Conservation (phyloP, 2,888 invertebrate genomes). For the Branchipolynoe longqiensis region DNA sequence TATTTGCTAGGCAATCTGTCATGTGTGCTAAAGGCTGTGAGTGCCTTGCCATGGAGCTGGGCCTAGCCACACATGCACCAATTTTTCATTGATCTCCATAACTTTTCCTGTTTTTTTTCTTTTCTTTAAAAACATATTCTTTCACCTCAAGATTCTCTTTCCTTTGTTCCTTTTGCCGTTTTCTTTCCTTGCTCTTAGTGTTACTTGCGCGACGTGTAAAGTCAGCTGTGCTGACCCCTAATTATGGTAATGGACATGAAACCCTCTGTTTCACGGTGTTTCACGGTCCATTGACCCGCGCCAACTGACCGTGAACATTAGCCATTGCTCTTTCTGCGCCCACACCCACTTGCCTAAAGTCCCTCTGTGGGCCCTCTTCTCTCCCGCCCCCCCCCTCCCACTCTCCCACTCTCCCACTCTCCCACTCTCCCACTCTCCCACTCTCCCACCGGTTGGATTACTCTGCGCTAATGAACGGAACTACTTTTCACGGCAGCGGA, state of each 20-base stretch:
- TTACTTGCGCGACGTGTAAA: background rate
- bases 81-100: too few relatives aligned
- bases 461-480: conserved; percentile 49
- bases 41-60: too few relatives aligned
- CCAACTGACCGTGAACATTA: conserved; percentile 10
- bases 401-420: too few relatives aligned
- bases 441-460: conserved; percentile 32
- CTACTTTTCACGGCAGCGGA: conserved; percentile 5
- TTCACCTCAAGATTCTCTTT: too few relatives aligned
- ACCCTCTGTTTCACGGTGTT: conserved; percentile 25
- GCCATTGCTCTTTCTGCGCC: background rate
- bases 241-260: conserved; percentile 55
- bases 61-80: too few relatives aligned
- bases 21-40: too few relatives aligned
- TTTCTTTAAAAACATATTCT: too few relatives aligned
- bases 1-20: too few relatives aligned
- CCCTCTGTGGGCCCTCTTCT: background rate
- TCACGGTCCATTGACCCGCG: background rate
- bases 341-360: conserved; percentile 55
- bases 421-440: too few relatives aligned
- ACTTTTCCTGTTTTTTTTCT: too few relatives aligned
- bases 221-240: conserved; percentile 11
- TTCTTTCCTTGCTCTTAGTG: background rate
- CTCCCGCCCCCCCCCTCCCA: too few relatives aligned
- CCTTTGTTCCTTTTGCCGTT: too few relatives aligned